Conservation (phyloP, 2,888 invertebrate genomes). For the Operophtera brumata region DNA sequence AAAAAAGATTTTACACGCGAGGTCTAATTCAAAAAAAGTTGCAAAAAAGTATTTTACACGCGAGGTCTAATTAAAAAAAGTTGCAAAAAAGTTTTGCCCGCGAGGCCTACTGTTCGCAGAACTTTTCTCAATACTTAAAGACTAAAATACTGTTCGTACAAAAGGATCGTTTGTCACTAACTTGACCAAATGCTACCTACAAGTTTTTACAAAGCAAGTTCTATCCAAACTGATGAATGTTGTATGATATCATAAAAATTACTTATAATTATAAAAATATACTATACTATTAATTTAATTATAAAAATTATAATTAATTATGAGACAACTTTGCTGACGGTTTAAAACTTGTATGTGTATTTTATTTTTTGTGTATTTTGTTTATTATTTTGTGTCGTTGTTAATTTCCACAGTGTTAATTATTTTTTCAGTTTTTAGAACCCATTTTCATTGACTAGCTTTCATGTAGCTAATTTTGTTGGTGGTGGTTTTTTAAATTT, state of each 20-base stretch:
- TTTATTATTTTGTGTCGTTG: background rate
- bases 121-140: no score
- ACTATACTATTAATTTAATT: no score
- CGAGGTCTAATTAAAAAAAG: no score
- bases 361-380: background rate
- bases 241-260: no score
- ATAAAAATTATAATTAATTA: no score
- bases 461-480: conserved; percentile 6
- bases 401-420: background rate
- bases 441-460: conserved; percentile 8
- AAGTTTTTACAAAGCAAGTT: conserved; percentile 18
- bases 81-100: no score
- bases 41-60: no score
- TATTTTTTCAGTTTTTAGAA: conserved; percentile 5
- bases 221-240: no score
- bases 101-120: no score
- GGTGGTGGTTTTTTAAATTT: conserved; percentile 13
- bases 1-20: no score
- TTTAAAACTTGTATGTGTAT: conserved; percentile 15
- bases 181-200: conserved; percentile 25
- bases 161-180: conserved; percentile 15
- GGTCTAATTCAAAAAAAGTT: no score
- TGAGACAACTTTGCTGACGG: background rate
- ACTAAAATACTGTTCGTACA: background rate
- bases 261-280: no score